Base-by-base conservation (phyloP, 64 coral and sea anemone species). In the Porites lutea region DNA sequence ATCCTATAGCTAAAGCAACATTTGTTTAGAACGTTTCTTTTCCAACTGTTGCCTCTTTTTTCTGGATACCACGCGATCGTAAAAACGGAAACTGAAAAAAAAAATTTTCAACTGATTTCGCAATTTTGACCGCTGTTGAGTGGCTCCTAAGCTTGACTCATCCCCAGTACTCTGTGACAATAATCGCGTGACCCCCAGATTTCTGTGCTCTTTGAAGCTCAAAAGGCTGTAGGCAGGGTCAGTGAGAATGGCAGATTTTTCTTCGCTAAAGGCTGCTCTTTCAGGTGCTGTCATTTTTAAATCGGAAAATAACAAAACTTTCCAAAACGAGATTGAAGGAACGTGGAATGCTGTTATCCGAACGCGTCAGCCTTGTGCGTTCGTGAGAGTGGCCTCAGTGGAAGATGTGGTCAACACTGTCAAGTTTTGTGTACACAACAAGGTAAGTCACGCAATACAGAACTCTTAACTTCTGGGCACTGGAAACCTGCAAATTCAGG, bases 381-480 rank as follows among this genome's bases (percentile, higher is more conserved):
- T 93, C 13, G 82, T 93, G 9, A 77, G 75, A 66, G 73, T 87
- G 13, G 85, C 37, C 6, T 67, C 59, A 2, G 74, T 77, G 9
- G 48, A 55, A 47, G 91, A 93, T 58, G 91, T 93, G 2, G 74
- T 8, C 3, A 93, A 78, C 52, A 87, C 82, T 23, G 60, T 93
- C 50, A 93, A 79, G 53, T 93, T 79, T 79, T 93, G 91, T 58
- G 83, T 79, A 4, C 8, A 79, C 3, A 86, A 87, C 16, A 43
- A 93, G 91, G 91, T 93, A 8, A 92, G 50, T 43, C 11, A 18
- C 2, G 14, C 2, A 48, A 14, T 48, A 37, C 27, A 37, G 27
- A 37, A 37, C 27, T 37, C 27, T 37, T 0, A 37, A 37, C 27
- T 37, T 37, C 27, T 37, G 27, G 27, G 27, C 27, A 37, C 27